Evolutionary conservation across 2,888 invertebrate genomes (phyloP).

Genomic region (Microdon myrmicae): DNA sequence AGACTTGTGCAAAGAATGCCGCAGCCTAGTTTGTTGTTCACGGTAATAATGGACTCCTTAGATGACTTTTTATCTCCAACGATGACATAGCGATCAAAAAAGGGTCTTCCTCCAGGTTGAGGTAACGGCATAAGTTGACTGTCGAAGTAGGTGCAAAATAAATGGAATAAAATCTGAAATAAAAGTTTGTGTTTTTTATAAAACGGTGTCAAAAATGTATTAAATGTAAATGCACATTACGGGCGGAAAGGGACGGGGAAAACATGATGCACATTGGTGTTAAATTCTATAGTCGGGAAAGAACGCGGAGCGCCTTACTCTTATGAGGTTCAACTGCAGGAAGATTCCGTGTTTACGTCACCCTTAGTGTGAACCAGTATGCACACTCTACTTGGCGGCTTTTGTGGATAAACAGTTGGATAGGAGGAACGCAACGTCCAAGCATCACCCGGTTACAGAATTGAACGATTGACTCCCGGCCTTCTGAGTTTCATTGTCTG

Average conservation of each 20-base stretch:
- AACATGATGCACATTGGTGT: not conserved
- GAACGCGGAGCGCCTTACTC: not conserved
- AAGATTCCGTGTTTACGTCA: too few species aligned
- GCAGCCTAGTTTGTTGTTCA: conserved; percentile 65
- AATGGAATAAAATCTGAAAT: conserved; percentile 81
- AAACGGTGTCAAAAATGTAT: conserved; percentile 4
- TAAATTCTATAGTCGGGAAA: conserved; percentile 5
- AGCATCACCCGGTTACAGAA: too few species aligned
- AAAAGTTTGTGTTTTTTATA: conserved; percentile 13
- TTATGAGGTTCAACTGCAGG: too few species aligned
- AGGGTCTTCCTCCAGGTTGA: conserved; percentile 75
- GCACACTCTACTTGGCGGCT: too few species aligned
- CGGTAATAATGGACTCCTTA: conserved; percentile 62
- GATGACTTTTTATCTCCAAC: conserved; percentile 64
- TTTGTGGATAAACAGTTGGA: too few species aligned
- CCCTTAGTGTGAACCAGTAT: too few species aligned
- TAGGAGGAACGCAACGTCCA: too few species aligned
- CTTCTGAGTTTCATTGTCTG: too few species aligned
- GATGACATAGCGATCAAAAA: conserved; percentile 69
- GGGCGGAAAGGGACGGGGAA: not conserved
- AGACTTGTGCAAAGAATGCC: conserved; percentile 64
- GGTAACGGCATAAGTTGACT: conserved; percentile 77
- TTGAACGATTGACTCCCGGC: too few species aligned
- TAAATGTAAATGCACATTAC: not conserved
- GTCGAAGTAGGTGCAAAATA: conserved; percentile 88